Evolutionary conservation across 2,888 invertebrate species (phyloP), one percentile per base, ranked within the genome.

Genomic region (Phorcus lineatus): DNA sequence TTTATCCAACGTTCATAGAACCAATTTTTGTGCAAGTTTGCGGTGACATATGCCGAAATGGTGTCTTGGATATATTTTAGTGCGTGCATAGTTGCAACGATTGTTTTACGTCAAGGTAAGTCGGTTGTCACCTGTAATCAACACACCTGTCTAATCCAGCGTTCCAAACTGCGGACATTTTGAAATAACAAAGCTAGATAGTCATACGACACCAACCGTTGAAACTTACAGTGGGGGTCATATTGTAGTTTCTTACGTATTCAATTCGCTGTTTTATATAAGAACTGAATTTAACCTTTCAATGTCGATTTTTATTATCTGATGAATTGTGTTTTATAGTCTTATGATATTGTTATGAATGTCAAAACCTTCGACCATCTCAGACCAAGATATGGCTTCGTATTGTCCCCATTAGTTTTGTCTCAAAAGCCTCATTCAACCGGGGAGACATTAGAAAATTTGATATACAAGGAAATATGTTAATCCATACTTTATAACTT

Each of bases 31-130:
- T 24, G 13, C 6, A 11, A 16, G 28, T 28, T 24, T 16, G 24
- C 28, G 62, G 47, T 17, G 28, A 62, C 62, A 62, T 62, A 62
- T 62, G 62, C 62, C 62, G 62, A 62, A 62, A 62, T 62, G 62
- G 62, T 28, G 62, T 62, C 62, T 62, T 62, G 62, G 62, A 62
- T 62, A 62, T 62, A 28, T 62, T 28, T 62, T 16, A 62, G 62
- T 24, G 62, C n/a, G 2, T 62, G 62, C 62, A 62, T 62, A 62
- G 17, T 62, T 28, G 28, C 62, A 62, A 16, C 62, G 62, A 28
- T 62, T 28, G 62, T 62, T 62, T 62, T 62, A 16, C 28, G 17
- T 28, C 24, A 24, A 62, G 62, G 62, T 62, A 62, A 62, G 62
- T 62, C 62, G 47, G 11, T 47, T 47, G 28, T 7, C 62, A 62